Evolutionary conservation across 2,797 vertebrate species (phyloP).

Genomic region (Dicrostonyx torquatus): DNA sequence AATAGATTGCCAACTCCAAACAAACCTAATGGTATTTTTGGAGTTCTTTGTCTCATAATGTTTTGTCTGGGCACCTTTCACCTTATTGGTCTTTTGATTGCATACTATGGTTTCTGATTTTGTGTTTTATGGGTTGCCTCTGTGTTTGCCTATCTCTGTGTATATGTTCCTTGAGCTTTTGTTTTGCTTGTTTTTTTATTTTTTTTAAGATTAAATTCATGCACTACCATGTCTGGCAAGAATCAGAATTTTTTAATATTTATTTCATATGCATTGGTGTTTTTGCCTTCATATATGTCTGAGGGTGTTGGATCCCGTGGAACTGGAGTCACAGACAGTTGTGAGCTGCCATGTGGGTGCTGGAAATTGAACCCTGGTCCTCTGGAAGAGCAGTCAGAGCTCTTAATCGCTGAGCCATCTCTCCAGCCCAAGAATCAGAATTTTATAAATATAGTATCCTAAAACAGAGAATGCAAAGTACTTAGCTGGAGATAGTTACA

Average conservation of each 20-base stretch:
- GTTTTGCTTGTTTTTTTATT: too few relatives aligned
- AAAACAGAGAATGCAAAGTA: background rate
- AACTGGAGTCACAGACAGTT: too few relatives aligned
- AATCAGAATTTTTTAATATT: background rate
- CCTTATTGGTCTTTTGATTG: background rate
- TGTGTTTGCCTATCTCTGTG: background rate
- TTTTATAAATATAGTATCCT: background rate
- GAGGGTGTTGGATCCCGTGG: too few relatives aligned
- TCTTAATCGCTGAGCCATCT: too few relatives aligned
- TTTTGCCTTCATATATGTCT: too few relatives aligned
- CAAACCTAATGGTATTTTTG: background rate
- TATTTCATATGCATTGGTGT: too few relatives aligned
- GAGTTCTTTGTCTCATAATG: background rate
- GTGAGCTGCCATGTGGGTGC: too few relatives aligned
- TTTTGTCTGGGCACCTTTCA: background rate
- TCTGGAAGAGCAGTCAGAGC: too few relatives aligned
- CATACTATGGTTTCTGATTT: background rate
- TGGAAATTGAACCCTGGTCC: too few relatives aligned
- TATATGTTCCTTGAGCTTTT: background rate
- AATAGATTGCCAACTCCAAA: background rate
- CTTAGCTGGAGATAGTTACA: background rate
- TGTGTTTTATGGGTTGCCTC: background rate
- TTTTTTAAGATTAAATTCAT: background rate
- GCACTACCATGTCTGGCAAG: background rate
- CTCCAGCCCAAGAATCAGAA: background rate